Evolutionary conservation across 2,888 invertebrate species (phyloP).

Genomic region (Sialis fuliginosa): DNA sequence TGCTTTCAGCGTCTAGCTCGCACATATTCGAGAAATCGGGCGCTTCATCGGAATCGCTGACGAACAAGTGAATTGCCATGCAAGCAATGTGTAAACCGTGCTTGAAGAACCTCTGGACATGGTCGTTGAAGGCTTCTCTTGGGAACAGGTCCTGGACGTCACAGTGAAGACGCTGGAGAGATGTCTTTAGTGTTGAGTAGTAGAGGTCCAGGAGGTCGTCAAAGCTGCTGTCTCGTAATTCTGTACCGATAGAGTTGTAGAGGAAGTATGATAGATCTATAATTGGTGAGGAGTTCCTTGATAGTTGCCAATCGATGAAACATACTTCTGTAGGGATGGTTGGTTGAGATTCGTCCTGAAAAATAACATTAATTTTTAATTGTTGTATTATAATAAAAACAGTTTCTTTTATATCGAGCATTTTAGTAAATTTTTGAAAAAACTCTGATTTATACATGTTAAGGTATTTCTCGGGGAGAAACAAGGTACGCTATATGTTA

Average conservation of each 20-base stretch:
- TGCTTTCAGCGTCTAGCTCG: background rate
- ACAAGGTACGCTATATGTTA: no score
- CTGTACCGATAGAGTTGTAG: slow-evolving; percentile 16
- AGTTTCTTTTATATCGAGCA: no score
- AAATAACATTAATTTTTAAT: background rate
- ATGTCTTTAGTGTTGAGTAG: slow-evolving; percentile 15
- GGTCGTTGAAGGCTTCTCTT: slow-evolving; percentile 12
- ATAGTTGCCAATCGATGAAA: slow-evolving; percentile 16
- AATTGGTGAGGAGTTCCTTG: slow-evolving; percentile 14
- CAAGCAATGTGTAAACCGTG: slow-evolving; percentile 15
- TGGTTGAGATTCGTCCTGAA: slow-evolving; percentile 7
- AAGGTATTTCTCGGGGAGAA: no score
- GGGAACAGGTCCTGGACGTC: slow-evolving; percentile 17
- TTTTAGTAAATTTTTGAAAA: no score
- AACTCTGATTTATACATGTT: no score
- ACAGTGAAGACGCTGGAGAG: slow-evolving; percentile 13
- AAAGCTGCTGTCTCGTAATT: slow-evolving; percentile 14
- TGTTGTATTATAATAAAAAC: no score
- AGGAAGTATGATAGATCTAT: slow-evolving; percentile 20
- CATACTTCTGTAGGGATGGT: slow-evolving; percentile 13
- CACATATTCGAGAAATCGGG: slow-evolving; percentile 9
- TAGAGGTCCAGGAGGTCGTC: slow-evolving; percentile 17
- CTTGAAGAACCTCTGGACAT: slow-evolving; percentile 16
- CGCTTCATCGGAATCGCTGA: slow-evolving; percentile 11
- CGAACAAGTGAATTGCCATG: slow-evolving; percentile 14